Evolutionary conservation across 2,888 invertebrate species (phyloP).

Genomic region (Glyphotaelius pellucidus): DNA sequence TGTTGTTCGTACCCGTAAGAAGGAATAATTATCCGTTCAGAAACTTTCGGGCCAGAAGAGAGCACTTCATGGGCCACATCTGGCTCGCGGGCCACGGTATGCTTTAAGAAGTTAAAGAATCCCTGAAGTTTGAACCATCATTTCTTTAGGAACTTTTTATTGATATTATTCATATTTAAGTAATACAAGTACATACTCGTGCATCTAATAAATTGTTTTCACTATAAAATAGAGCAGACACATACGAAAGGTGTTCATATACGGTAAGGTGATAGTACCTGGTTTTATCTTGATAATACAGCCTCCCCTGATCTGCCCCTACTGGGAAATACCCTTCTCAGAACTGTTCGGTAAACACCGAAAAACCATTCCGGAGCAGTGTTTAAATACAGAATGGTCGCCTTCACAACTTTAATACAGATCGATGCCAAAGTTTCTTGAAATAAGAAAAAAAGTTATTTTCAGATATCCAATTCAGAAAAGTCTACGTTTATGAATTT

Average conservation of each 20-base stretch:
- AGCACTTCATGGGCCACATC: no score
- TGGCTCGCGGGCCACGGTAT: no score
- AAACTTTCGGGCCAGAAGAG: no score
- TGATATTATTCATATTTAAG: no score
- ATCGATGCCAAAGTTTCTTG: background rate
- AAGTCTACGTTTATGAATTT: background rate
- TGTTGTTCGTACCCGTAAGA: no score
- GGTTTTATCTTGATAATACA: background rate
- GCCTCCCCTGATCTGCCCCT: background rate
- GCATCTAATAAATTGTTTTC: background rate
- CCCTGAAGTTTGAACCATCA: no score
- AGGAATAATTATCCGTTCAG: no score
- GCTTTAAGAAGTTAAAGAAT: no score
- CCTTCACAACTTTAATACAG: background rate
- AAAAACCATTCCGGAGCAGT: background rate
- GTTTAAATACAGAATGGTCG: background rate
- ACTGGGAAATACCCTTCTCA: background rate
- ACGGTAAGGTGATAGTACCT: background rate
- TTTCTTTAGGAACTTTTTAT: no score
- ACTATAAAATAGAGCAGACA: background rate
- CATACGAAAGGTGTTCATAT: background rate
- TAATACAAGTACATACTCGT: background rate
- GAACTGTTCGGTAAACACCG: background rate
- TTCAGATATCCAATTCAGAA: background rate
- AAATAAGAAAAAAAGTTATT: background rate